phyloP scores from a whole-genome alignment of 1,140 invertebrate genomes.

The Nephila pilipes region DNA sequence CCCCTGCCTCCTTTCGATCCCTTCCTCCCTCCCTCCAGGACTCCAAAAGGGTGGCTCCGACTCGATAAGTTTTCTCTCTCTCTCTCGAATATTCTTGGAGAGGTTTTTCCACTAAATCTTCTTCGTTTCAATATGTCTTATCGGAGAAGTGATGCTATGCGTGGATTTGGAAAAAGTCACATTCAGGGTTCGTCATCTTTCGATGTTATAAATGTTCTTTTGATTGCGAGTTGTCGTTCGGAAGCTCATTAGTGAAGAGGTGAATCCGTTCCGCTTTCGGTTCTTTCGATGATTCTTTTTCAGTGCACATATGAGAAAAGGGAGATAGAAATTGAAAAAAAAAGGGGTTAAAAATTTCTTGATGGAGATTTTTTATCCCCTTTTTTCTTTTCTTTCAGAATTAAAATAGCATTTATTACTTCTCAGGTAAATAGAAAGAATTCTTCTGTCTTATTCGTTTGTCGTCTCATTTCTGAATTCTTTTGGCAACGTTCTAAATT shows the following conservation, averaged over 20 bases:
- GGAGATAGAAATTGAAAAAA: neutral
- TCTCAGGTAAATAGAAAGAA: neutral
- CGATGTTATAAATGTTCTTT: constrained; percentile 48
- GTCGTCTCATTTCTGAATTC: no score
- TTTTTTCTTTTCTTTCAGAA: neutral
- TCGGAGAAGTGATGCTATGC: neutral
- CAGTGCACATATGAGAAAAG: neutral
- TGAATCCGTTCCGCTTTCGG: neutral
- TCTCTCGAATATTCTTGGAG: constrained; percentile 63
- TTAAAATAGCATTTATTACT: neutral
- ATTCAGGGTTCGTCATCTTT: constrained; percentile 7
- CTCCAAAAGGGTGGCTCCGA: constrained; percentile 47
- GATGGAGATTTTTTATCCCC: neutral
- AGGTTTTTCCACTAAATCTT: constrained; percentile 74
- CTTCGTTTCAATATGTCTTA: constrained; percentile 75
- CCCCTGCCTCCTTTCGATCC: neutral
- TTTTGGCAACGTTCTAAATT: no score
- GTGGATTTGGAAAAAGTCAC: constrained; percentile 32
- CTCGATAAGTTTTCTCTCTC: constrained; percentile 68
- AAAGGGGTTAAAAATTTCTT: neutral
- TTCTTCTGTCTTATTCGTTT: no score
- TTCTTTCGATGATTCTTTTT: neutral
- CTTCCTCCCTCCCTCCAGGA: neutral
- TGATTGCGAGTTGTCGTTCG: constrained; percentile 48
- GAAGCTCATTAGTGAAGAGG: constrained; percentile 36